Base-by-base conservation (phyloP, 2,888 invertebrate genomes). In the Plagiodera versicolora region DNA sequence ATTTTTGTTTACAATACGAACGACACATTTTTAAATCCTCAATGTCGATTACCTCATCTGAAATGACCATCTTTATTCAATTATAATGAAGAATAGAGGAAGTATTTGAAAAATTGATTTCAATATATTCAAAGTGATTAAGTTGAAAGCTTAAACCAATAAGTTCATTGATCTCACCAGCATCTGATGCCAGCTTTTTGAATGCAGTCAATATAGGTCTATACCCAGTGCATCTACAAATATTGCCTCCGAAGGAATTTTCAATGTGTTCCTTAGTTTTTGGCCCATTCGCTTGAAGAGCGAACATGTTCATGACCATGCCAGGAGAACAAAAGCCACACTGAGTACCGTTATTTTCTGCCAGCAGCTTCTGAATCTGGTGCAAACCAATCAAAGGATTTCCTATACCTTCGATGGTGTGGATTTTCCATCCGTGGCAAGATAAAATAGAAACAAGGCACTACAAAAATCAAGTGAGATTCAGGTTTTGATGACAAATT, bases 231-330 rank as follows among this genome's bases (percentile, higher is more conserved):
- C 91, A 91, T 59, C 91, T 81, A 66, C 91, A 91, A 14, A 89
- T 83, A 69, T 90, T 89, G 55, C 89, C 87, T 8, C 86, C 88
- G 67, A 90, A 87, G 0, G 86, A 84, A 69, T 89, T 85, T 74
- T 91, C 90, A 3, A 90, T 83, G 68, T 88, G 84, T 69, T 83
- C 79, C 82, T 84, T 83, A 0, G 84, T 84, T 49, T 84, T 67
- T 50, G 80, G 78, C 4, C 81, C 75, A 19, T 74, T 79, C 48
- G 62, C 39, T 67, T 82, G 73, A 19, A 83, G 67, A 47, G 83
- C 86, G 77, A 86, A 86, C 88, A 90, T 89, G 70, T 85, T 86
- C 89, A 90, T 90, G 44, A 91, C 85, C 87, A 90, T 90, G 8
- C 90, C 91, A 0, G 90, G 86, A 19, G 87, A 86, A 73, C 91